These are phyloP conservation scores for Sicus ferrugineus DNA, from an alignment of 2,888 invertebrate genomes.

Conservation along the genomic window DNA sequence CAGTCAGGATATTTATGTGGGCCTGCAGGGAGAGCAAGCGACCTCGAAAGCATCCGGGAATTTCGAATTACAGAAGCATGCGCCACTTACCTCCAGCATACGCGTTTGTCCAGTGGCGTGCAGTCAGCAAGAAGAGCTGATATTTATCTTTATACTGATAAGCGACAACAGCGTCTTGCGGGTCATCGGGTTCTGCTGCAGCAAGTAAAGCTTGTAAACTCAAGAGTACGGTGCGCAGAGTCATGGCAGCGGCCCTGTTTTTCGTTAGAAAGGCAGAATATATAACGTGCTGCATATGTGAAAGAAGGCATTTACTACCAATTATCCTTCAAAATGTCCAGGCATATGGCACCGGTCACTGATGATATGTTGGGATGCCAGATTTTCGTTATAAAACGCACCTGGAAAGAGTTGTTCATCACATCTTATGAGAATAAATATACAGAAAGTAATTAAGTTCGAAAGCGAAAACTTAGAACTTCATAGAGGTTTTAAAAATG, in stretches of 20 bases:
- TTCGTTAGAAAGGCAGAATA: background rate
- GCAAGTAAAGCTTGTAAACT: conserved; percentile 95
- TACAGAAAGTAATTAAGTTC: background rate
- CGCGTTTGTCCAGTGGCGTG: conserved; percentile 93
- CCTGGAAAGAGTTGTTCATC: conserved; percentile 67
- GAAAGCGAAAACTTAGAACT: background rate
- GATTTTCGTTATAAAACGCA: conserved; percentile 95
- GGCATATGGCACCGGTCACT: conserved; percentile 96
- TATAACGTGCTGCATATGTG: background rate
- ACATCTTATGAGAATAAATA: background rate
- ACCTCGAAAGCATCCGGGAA: background rate
- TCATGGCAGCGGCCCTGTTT: conserved; percentile 96
- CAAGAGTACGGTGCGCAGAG: conserved; percentile 91
- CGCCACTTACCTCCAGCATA: conserved; percentile 81
- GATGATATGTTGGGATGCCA: conserved; percentile 99
- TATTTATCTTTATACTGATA: conserved; percentile 92
- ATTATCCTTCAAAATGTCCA: conserved; percentile 97
- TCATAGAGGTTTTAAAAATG: background rate
- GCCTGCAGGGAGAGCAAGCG: conserved; percentile 65
- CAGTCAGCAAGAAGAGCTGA: conserved; percentile 88
- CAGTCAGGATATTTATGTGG: conserved; percentile 80
- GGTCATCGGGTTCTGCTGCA: conserved; percentile 92
- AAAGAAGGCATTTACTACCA: conserved; percentile 65
- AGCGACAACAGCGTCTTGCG: conserved; percentile 97
- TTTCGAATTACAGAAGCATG: conserved; percentile 4